These are phyloP conservation scores for Flabesymbios commensalis DNA, from an alignment of 2,888 invertebrate species.

Conservation along the genomic window DNA sequence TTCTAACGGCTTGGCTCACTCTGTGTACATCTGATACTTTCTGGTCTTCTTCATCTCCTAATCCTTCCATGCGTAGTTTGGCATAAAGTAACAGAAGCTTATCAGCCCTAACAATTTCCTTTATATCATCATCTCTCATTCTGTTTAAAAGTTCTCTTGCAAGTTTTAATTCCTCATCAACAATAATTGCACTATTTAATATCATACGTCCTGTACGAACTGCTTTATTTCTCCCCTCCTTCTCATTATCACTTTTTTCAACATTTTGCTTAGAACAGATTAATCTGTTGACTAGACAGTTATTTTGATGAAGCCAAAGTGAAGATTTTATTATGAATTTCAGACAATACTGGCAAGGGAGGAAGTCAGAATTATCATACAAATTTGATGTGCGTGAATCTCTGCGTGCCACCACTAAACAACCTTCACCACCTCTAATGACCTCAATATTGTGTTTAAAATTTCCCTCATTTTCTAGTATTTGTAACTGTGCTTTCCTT, in stretches of 20 bases:
- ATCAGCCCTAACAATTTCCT: background rate
- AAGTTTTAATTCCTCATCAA: background rate
- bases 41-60: background rate
- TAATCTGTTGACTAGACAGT: background rate
- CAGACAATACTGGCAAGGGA: background rate
- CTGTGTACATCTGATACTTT: background rate
- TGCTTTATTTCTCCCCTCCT: background rate
- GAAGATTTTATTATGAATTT: background rate
- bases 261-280: background rate
- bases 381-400: background rate
- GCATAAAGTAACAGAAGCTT: background rate
- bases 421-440: background rate
- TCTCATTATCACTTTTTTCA: background rate
- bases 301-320: background rate
- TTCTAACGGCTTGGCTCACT: background rate
- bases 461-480: background rate
- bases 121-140: background rate
- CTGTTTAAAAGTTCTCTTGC: background rate
- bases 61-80: background rate
- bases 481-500: background rate
- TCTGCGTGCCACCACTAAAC: background rate
- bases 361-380: background rate
- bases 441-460: background rate
- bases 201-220: background rate
- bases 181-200: background rate